Percentiles rank a stretch among this genome's conserved stretches.
Evolutionary conservation across 2,888 invertebrate species (phyloP).

Genomic region (Amorpha juglandis): DNA sequence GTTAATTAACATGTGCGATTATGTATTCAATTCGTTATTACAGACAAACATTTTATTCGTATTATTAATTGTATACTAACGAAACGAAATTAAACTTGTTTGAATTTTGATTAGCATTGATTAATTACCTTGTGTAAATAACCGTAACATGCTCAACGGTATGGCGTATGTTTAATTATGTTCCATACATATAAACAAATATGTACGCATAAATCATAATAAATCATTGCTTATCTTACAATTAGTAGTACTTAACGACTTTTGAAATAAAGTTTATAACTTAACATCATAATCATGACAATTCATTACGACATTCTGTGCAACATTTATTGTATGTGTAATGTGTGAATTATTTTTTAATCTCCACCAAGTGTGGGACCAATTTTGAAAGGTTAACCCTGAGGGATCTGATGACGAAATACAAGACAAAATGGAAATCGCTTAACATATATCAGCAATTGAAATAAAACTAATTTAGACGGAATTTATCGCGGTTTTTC

Average conservation of each 20-base stretch:
- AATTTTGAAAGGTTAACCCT: too few relatives aligned
- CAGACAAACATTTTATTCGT: not conserved
- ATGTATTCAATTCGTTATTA: not conserved
- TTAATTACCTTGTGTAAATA: not conserved
- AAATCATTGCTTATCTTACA: slow-evolving; percentile 1
- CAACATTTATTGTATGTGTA: not conserved
- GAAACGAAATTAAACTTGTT: slow-evolving; percentile 22
- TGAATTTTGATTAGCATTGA: slow-evolving; percentile 3
- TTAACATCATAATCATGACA: slow-evolving; percentile 11
- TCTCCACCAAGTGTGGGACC: too few relatives aligned
- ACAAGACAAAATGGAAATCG: too few relatives aligned
- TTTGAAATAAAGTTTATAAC: slow-evolving; percentile 26
- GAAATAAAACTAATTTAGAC: too few relatives aligned
- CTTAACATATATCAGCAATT: too few relatives aligned
- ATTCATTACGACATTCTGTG: not conserved
- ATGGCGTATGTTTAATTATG: not conserved
- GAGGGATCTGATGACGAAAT: too few relatives aligned
- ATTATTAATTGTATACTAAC: not conserved
- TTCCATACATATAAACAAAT: not conserved
- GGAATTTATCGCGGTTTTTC: too few relatives aligned
- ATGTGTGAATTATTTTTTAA: too few relatives aligned
- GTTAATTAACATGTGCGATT: too few relatives aligned
- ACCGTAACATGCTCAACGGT: not conserved
- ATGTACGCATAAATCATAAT: not conserved
- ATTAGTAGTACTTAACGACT: slow-evolving; percentile 38